Base-by-base conservation (phyloP, 2,888 invertebrate species). In the Crioceris asparagi region DNA sequence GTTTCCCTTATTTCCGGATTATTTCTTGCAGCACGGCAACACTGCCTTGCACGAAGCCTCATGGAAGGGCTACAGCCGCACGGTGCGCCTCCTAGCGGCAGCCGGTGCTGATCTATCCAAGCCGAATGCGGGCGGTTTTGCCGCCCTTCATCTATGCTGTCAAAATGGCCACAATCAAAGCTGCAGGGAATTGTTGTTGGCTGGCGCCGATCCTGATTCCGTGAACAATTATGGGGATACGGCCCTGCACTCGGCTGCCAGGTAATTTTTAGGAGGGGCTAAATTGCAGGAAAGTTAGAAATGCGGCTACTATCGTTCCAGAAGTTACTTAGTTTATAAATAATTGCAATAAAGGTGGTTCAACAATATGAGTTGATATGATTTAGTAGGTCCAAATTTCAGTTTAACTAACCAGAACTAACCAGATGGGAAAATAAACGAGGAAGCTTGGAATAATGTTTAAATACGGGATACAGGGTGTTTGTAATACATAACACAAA, bases 121-220 rank as follows among this genome's bases (percentile, higher is more conserved):
- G 40, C 72, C 78, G 57, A 88, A 88, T 65, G 75, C 82, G 51
- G 88, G 86, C 32, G 93, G 93, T 5, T 92, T 93, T 65, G 83
- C 88, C 11, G 79, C 94, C n/a, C 74, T 96, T 29, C 96, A 96
- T 69, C 75, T 96, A 48, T 85, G 91, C 41, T 90, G 91, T 53
- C 94, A 96, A 71, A 92, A 91, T 65, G 94, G 94, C 0, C 94
- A 94, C 69, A 96, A 94, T 68, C 93, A 94, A 69, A 83, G 87
- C 49, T 86, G 88, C 54, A 66, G 93, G 36, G 88, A 92, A 57
- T 68, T 96, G 8, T 71, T 96, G 29, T 73, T 92, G 51, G 84
- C 87, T 6, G 88, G 86, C 0, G 86, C 87, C 42, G 80, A 83
- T 61, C 82, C 92, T 0, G 87, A 93, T 62, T 68, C 85, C 40